Evolutionary conservation across 2,797 vertebrate genomes (phyloP), one percentile per base, ranked within the genome.

Genomic region (Acrossocheilus fasciatus): DNA sequence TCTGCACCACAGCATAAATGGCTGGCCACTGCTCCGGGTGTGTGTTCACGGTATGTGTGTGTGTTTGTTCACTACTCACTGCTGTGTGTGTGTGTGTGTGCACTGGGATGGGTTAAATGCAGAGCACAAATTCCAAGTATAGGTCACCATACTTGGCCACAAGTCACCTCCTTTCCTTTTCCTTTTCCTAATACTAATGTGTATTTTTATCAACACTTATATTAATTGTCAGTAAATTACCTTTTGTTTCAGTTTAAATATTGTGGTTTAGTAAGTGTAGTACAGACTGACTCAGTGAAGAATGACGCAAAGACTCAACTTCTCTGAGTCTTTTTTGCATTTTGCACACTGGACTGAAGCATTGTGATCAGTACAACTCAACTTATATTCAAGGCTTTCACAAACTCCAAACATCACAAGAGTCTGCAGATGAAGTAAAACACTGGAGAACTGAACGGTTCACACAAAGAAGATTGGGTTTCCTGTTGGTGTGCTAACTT

Each of bases 401-500:
- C 10, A 6, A 52, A 34, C 30, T 52, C 30, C 73, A 75, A 50
- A 50, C 41, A 72, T n/a, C 69, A 43, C 39, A n/a, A 6, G 8
- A 74, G 45, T 74, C 14, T 30, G 15, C 9, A 52, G 45, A 69
- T 26, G 4, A 75, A 45, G 6, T 36, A 39, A 83, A 36, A 43
- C 39, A 73, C 52, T 82, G 39, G 43, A 85, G 41, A 43, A 12
- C n/a, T 54, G 23, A 62, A 43, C 34, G 64, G 62, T 54, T 82
- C 70, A 78, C 15, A 73, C 30, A 74, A 82, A 76, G 34, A 62
- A 20, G 39, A 69, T 39, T 36, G 26, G 62, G 45, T 17, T 82
- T 66, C 72, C 34, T 85, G 74, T 82, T 30, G 59, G 34, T 79
- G 57, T 82, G 81, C 78, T 85, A 84, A 85, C 68, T 88, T 57